A percentile compares a stretch with the other conserved stretches of the same genome.
These are phyloP conservation scores for Psittacula cyanocephala DNA, from an alignment of 2,113 vertebrate species.

Conservation along the genomic window DNA sequence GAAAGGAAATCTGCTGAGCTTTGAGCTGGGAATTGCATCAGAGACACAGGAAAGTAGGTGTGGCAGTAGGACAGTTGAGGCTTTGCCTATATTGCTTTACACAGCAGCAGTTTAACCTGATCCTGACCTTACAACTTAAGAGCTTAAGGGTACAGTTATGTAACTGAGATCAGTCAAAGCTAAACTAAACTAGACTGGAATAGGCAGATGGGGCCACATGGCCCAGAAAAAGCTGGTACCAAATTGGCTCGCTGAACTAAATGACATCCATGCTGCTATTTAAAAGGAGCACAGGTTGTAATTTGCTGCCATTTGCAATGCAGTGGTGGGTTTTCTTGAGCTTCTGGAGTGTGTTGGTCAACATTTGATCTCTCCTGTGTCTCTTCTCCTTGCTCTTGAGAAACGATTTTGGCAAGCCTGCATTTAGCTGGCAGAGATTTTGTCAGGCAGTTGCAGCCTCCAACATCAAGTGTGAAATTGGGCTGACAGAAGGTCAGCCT, in stretches of 20 bases:
- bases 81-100: not conserved
- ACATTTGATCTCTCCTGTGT: not conserved
- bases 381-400: not conserved
- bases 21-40: not conserved
- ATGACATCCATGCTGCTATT: not conserved
- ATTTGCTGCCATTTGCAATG: not conserved
- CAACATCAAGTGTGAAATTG: not conserved
- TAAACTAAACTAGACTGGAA: constrained; percentile 50
- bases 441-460: not conserved
- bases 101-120: constrained; percentile 13
- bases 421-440: not conserved
- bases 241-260: constrained; percentile 25
- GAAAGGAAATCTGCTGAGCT: not conserved
- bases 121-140: constrained; percentile 19
- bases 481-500: not conserved
- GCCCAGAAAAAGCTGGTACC: constrained; percentile 15
- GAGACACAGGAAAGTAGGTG: not conserved
- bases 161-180: constrained; percentile 46
- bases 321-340: not conserved
- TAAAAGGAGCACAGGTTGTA: not conserved
- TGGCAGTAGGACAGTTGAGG: not conserved
- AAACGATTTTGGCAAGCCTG: not conserved
- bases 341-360: not conserved
- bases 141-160: constrained; percentile 34
- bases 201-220: not conserved